Evolutionary conservation across 35 echinoderm and acorn worm species (phyloP), one percentile per base, ranked within the genome.

Genomic region (Stichopus chloronotus): DNA sequence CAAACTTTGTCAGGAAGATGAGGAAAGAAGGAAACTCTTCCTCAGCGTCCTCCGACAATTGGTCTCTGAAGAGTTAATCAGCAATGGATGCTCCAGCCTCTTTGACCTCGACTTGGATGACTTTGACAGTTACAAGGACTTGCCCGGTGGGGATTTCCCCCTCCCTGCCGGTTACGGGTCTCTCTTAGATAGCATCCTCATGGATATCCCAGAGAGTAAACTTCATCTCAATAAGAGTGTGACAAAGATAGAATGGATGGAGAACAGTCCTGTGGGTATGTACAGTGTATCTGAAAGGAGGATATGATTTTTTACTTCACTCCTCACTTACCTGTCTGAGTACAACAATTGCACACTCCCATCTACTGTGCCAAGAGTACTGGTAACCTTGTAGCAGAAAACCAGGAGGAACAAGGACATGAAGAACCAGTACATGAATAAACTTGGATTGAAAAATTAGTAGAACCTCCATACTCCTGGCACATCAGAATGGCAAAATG

Each of bases 51-150:
- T 92, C 19, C 91, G 82, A 52, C 58, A 81, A 53, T 24, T 92
- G 14, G 56, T 82, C 22, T 83, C 79, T 5, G 91, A 92, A 55
- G 92, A 93, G 61, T 87, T 81, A 76, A 84, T 83, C 55, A 71
- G 13, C 59, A 84, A 84, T 25, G 83, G 63, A 9, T 93, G 92
- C 53, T 58, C 57, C 55, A 87, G 92, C 88, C 72, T 93, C 17
- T 88, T 25, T 72, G 83, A 87, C 21, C 21, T 93, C 5, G 71
- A 59, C 56, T n/a, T 93, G 78, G 21, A 72, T 4, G 82, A 53
- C 25, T 88, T 87, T 63, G 84, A 63, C 8, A 60, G 60, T 21
- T 93, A 93, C 76, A 69, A 58, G 63, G 83, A 74, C 13, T 53
- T 93, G 7, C 43, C 81, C 4, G 92, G 92, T 23, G 92, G 84